Base-by-base conservation (phyloP, 1,140 invertebrate genomes). In the Calosoma granatense region DNA sequence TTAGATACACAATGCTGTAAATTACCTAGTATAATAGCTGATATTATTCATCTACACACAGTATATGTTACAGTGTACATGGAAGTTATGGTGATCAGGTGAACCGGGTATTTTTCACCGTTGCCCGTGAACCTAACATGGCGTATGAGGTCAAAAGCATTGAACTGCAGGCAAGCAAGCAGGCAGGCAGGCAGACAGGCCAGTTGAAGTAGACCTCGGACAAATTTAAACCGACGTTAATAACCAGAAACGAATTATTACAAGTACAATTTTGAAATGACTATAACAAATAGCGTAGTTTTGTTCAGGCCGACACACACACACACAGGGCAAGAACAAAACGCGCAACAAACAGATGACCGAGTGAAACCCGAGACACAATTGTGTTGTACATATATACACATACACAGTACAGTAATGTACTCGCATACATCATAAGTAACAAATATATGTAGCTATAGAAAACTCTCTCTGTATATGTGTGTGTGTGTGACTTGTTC, bases 231-330 rank as follows among this genome's bases (percentile, higher is more conserved):
- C 41, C 6, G 41, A 47, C 41, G 41, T 47, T 47, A 47, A 47
- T 47, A 47, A 47, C 41, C 9, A 47, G 41, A 47, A 47, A 47
- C 41, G 41, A 47, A 47, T 47, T 47, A 47, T 47, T 47, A 47
- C 41, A 47, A 47, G 41, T 17, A 47, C 9, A 47, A 47, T 47
- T 47, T 47, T 47, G 15, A 47, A 47, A 47, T 47, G 41, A 47
- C 41, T 47, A 17, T 47, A 47, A 47, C 41, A 47, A 47, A 47
- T 47, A 47, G 15, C 41, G 9, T 12, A 47, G 41, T 47, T 47
- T 47, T 47, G 41, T 47, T 47, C 41, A 47, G 41, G 41, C 6
- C 41, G 41, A 17, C 41, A 47, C 17, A 17, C 15, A 47, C 17
- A 47, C 41, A 36, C n/a, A 36, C 41, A 47, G 26, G 14, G 14